phyloP scores from a whole-genome alignment of 2,113 vertebrate species.

The Lanius collurio region DNA sequence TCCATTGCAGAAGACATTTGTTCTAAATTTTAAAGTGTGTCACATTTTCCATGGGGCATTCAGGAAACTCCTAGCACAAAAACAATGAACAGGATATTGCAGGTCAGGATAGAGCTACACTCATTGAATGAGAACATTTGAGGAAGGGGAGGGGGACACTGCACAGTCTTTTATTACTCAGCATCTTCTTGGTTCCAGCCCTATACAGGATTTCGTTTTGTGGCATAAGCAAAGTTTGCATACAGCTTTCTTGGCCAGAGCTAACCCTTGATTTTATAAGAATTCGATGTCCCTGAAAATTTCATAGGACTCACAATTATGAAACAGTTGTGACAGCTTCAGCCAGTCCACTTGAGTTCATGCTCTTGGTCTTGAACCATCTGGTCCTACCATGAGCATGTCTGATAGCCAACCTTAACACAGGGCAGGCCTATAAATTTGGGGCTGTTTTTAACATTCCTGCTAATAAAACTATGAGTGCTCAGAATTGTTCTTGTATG shows the following conservation, averaged over 20 bases:
- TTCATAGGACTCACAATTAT: background rate
- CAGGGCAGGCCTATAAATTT: background rate
- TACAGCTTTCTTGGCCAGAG: background rate
- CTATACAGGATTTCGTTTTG: background rate
- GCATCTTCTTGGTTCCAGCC: background rate
- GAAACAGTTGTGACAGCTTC: background rate
- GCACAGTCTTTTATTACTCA: fast-evolving
- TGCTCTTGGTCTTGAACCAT: background rate
- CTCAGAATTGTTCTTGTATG: background rate
- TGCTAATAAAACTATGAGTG: background rate
- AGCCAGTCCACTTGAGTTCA: background rate
- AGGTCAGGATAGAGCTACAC: background rate
- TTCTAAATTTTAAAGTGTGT: background rate
- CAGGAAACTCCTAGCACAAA: slow-evolving; percentile 11
- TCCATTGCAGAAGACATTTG: background rate
- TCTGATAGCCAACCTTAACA: background rate
- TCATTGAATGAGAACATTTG: background rate
- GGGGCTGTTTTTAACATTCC: background rate
- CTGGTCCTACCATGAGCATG: background rate
- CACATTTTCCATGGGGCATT: background rate
- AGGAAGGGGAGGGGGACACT: background rate
- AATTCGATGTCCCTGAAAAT: background rate
- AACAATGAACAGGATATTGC: background rate
- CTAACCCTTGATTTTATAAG: background rate
- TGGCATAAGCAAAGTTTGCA: background rate